Evolutionary conservation across 2,113 vertebrate genomes (phyloP).

Genomic region (Sitta europaea): DNA sequence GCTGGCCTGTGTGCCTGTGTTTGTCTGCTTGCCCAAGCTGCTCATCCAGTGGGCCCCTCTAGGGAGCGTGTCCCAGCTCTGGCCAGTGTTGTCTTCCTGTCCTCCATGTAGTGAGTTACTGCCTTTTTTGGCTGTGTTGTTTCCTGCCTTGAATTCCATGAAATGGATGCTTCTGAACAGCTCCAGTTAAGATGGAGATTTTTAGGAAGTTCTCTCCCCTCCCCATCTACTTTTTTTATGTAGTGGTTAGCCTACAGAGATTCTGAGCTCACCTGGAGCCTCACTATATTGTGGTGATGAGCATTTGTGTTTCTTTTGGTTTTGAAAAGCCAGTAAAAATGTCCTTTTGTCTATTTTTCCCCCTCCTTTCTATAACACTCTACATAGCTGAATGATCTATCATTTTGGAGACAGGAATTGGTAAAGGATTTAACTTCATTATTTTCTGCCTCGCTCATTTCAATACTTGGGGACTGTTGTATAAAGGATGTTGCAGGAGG

Average conservation of each 20-base stretch:
- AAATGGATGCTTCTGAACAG: background rate
- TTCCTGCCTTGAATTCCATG: background rate
- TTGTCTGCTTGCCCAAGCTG: background rate
- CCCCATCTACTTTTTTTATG: background rate
- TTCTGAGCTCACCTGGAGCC: background rate
- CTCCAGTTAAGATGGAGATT: background rate
- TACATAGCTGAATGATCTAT: background rate
- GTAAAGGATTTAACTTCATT: background rate
- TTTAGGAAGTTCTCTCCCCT: background rate
- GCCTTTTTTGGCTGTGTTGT: background rate
- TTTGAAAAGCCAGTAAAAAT: background rate
- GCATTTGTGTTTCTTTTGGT: background rate
- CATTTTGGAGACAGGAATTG: background rate
- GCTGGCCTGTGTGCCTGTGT: background rate
- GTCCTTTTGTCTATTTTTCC: accelerated
- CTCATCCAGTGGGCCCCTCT: background rate
- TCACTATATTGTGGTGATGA: background rate
- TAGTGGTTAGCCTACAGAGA: background rate
- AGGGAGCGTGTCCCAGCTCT: background rate
- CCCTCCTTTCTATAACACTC: background rate
- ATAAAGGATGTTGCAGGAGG: background rate
- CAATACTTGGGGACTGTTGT: background rate
- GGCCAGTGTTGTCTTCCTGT: background rate
- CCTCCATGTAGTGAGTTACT: background rate
- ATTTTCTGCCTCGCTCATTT: background rate